These are phyloP conservation scores for Crematogaster levior DNA, from an alignment of 2,888 invertebrate species.

Conservation along the genomic window DNA sequence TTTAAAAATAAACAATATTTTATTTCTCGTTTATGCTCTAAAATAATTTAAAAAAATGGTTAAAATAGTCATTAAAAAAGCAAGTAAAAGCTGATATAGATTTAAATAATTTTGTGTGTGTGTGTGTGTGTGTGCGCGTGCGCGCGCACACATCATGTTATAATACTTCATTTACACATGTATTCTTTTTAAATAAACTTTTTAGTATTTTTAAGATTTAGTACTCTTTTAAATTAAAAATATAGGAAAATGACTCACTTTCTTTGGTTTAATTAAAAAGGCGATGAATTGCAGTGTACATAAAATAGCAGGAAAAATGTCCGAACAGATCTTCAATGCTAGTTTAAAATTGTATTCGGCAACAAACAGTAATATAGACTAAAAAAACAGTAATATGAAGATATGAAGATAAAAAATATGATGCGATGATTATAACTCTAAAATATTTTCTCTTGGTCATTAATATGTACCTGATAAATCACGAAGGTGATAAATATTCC, in stretches of 20 bases:
- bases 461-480: slow-evolving; percentile 17
- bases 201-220: not conserved
- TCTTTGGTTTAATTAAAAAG: slow-evolving; percentile 6
- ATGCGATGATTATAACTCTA: not conserved
- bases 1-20: slow-evolving; percentile 9
- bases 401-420: not conserved
- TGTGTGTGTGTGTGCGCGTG: not conserved
- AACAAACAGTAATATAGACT: not conserved
- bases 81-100: not conserved
- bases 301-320: slow-evolving; percentile 4
- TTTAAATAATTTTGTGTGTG: too few species aligned
- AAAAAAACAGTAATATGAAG: slow-evolving; percentile 3
- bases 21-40: not conserved
- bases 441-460: not conserved
- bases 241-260: slow-evolving; percentile 3
- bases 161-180: not conserved
- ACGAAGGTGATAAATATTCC: not conserved
- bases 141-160: not conserved
- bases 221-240: not conserved
- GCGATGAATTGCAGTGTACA: not conserved
- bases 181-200: not conserved
- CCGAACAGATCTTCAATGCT: not conserved
- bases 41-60: not conserved
- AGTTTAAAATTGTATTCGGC: slow-evolving; percentile 13
- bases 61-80: not conserved